Conservation (phyloP, 2,888 invertebrate genomes). For the Seladonia tumulorum region DNA sequence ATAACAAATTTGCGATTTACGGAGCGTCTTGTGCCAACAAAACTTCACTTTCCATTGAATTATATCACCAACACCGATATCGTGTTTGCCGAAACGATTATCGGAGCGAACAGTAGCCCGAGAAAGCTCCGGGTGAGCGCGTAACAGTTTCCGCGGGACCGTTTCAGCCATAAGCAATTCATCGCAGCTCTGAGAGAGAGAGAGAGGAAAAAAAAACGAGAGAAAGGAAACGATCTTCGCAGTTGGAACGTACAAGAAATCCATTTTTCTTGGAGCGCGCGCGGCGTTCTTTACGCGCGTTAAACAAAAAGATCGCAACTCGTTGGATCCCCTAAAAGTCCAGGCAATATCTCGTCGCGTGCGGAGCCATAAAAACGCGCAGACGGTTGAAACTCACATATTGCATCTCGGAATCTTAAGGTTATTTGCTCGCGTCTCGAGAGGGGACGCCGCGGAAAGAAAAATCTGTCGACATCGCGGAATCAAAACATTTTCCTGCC, state of each 20-base stretch:
- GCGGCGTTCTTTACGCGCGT: background rate
- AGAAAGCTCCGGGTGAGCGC: background rate
- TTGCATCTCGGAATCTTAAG: constrained; percentile 29
- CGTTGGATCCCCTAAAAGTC: background rate
- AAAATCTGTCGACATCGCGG: constrained; percentile 46
- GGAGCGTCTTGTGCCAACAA: background rate
- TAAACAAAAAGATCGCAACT: background rate
- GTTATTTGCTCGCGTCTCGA: constrained; percentile 34
- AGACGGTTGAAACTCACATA: constrained; percentile 27
- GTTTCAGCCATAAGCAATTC: background rate
- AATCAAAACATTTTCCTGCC: constrained; percentile 44
- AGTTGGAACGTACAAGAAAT: background rate
- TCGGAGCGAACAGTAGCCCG: too few relatives aligned
- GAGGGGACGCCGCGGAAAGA: constrained; percentile 24
- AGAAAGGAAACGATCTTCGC: background rate
- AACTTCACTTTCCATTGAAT: background rate
- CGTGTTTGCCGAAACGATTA: background rate
- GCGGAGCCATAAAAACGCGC: background rate
- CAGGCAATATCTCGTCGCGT: constrained; percentile 25
- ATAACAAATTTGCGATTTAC: background rate
- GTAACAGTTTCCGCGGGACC: background rate
- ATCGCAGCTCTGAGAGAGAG: background rate
- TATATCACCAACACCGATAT: background rate
- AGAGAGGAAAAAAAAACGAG: too few relatives aligned
- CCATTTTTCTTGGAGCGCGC: background rate